Evolutionary conservation across 1,140 invertebrate species (phyloP), one percentile per base, ranked within the genome.

Genomic region (Lucilia sericata): DNA sequence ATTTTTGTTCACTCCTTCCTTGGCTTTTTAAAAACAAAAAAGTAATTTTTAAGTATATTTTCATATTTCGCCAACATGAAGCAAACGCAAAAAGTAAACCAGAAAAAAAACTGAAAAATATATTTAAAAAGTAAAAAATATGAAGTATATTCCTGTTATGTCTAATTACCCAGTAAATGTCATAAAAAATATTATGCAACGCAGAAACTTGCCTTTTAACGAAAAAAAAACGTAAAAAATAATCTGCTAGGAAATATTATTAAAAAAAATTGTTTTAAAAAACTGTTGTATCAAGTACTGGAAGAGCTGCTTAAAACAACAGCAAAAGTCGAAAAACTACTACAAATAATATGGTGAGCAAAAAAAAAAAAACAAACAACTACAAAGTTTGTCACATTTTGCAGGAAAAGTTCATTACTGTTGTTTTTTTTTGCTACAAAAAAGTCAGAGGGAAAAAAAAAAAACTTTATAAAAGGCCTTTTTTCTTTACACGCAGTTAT

Each of bases 121-220:
- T 70, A 55, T 70, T 21, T 70, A n/a, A 60, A 60, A 60, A 60
- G n/a, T 17, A 60, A 60, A 60, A n/a, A 60, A 60, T 60, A 60
- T 60, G 55, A 60, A 70, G 19, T 21, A 70, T 80, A 51, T 49
- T 25, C 42, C 19, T 51, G 76, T 80, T 80, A 30, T 80, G 76
- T 21, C 76, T 80, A 80, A 80, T 80, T 80, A 80, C 76, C 76
- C 76, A 80, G 42, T 49, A 80, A 80, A 80, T 80, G 47, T 80
- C n/a, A 80, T 49, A 80, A 80, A 42, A 42, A 49, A 80, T 80
- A 17, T 47, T 78, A 42, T 47, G 55, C 55, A 60, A 60, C 55
- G 55, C n/a, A n/a, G 55, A n/a, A 17, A n/a, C 55, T n/a, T 60
- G 25, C 25, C 5, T 60, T 60, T 30, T 30, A 2, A 3, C 55